A percentile compares a stretch with the other conserved stretches of the same genome.
Conservation (phyloP, 1,140 invertebrate genomes). For the Diachasmimorpha longicaudata region DNA sequence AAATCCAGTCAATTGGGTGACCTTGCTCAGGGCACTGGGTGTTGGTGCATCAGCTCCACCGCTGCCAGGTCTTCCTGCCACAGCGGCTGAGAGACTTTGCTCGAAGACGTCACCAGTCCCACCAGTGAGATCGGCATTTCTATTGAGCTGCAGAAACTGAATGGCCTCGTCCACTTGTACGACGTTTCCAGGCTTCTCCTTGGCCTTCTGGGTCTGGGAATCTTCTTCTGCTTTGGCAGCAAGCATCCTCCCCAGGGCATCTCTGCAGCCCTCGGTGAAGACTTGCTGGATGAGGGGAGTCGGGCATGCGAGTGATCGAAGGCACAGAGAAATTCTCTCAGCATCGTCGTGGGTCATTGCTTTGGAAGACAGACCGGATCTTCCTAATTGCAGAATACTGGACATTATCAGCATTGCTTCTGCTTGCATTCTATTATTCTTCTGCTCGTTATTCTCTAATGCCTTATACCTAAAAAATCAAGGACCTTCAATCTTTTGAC, state of each 20-base stretch:
- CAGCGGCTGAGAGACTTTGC: slow-evolving; percentile 89
- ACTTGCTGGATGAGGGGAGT: slow-evolving; percentile 75
- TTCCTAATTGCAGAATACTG: slow-evolving; percentile 83
- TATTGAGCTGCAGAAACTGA: slow-evolving; percentile 82
- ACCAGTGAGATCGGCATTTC: slow-evolving; percentile 74
- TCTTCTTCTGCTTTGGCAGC: slow-evolving; percentile 82
- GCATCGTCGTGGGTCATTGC: slow-evolving; percentile 94
- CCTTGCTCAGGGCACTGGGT: slow-evolving; percentile 79
- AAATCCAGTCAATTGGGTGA: slow-evolving; percentile 99
- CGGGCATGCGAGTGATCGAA: slow-evolving; percentile 79
- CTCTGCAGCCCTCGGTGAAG: slow-evolving; percentile 79
- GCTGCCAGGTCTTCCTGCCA: slow-evolving; percentile 70
- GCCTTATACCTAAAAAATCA: slow-evolving; percentile 62
- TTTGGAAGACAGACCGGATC: slow-evolving; percentile 69
- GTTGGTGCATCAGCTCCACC: slow-evolving; percentile 60
- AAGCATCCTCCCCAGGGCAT: slow-evolving; percentile 86
- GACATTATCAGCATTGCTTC: slow-evolving; percentile 90
- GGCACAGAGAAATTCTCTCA: slow-evolving; percentile 87
- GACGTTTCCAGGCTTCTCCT: slow-evolving; percentile 74
- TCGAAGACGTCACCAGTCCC: slow-evolving; percentile 93
- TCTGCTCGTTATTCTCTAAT: slow-evolving; percentile 66
- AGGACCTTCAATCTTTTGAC: too few species aligned
- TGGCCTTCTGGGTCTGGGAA: slow-evolving; percentile 66
- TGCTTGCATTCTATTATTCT: slow-evolving; percentile 74
- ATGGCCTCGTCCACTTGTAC: slow-evolving; percentile 90